Conservation (phyloP, 2,797 vertebrate species). For the Anguilla obscura region DNA sequence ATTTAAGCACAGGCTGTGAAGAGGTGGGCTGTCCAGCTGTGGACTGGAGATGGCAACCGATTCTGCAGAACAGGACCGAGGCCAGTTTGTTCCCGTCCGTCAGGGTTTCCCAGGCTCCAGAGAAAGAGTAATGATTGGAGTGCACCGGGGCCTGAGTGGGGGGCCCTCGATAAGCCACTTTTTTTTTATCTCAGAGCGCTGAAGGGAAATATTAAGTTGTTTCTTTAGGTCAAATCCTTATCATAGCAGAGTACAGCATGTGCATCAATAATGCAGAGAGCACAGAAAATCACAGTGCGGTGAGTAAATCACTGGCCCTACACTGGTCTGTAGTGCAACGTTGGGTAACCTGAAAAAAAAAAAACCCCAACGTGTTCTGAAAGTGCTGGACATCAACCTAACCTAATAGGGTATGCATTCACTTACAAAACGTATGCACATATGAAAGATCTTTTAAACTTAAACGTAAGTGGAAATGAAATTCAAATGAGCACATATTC, state of each 20-base stretch:
- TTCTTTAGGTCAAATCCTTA: slow-evolving; percentile 27
- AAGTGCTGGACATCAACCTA: neutral
- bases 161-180: neutral
- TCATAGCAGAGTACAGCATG: neutral
- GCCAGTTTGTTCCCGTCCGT: neutral
- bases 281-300: neutral
- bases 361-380: neutral
- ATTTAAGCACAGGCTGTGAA: neutral
- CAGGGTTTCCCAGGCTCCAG: neutral
- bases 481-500: neutral
- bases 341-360: neutral
- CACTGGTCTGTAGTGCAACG: too few species aligned
- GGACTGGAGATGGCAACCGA: neutral
- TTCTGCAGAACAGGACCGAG: neutral
- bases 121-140: slow-evolving; percentile 1
- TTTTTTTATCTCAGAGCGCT: slow-evolving; percentile 5
- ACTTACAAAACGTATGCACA: neutral
- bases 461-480: neutral
- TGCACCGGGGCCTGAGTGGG: slow-evolving; percentile 5
- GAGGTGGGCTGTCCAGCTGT: neutral
- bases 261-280: neutral
- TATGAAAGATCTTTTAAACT: neutral
- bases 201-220: slow-evolving; percentile 18
- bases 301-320: neutral
- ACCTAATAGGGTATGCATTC: neutral